A percentile compares a stretch with the other conserved stretches of the same genome.
These are phyloP conservation scores for Pterocles gutturalis DNA, from an alignment of 2,113 vertebrate genomes.

Conservation along the genomic window DNA sequence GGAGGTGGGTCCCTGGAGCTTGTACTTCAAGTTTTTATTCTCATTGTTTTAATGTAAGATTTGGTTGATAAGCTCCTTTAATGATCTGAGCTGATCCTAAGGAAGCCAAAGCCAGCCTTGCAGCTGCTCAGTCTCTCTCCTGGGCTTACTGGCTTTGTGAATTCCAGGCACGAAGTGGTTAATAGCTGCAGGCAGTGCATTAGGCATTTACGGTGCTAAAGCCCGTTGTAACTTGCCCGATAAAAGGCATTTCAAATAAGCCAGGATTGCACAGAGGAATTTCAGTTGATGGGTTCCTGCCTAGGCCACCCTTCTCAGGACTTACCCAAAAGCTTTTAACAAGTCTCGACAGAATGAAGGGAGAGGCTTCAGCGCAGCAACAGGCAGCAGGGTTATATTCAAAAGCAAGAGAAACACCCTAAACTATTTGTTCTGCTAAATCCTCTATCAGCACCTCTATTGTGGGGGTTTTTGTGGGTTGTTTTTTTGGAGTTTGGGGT, in stretches of 20 bases:
- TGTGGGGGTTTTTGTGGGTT: neutral
- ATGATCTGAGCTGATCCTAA: neutral
- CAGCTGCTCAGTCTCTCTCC: neutral
- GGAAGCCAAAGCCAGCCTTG: neutral
- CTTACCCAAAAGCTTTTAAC: slow-evolving; percentile 45
- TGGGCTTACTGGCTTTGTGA: neutral
- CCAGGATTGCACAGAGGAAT: slow-evolving; percentile 71
- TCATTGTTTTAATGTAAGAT: neutral
- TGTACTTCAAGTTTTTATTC: slow-evolving; percentile 1
- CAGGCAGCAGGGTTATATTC: neutral
- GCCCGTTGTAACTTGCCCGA: slow-evolving; percentile 74
- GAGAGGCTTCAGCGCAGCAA: slow-evolving; percentile 30
- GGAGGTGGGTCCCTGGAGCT: neutral
- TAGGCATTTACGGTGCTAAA: neutral
- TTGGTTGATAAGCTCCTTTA: neutral
- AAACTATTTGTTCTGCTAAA: neutral
- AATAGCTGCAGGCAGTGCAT: neutral
- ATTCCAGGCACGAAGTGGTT: neutral
- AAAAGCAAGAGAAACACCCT: neutral
- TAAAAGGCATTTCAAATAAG: slow-evolving; percentile 71
- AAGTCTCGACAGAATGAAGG: slow-evolving; percentile 67
- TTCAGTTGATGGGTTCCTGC: slow-evolving; percentile 67
- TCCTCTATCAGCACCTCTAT: neutral
- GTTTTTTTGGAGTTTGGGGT: neutral
- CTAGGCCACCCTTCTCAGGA: slow-evolving; percentile 69